Percentiles rank a stretch among this genome's conserved stretches.
Evolutionary conservation across 2,888 invertebrate species (phyloP).

Genomic region (Agrypnus murinus): DNA sequence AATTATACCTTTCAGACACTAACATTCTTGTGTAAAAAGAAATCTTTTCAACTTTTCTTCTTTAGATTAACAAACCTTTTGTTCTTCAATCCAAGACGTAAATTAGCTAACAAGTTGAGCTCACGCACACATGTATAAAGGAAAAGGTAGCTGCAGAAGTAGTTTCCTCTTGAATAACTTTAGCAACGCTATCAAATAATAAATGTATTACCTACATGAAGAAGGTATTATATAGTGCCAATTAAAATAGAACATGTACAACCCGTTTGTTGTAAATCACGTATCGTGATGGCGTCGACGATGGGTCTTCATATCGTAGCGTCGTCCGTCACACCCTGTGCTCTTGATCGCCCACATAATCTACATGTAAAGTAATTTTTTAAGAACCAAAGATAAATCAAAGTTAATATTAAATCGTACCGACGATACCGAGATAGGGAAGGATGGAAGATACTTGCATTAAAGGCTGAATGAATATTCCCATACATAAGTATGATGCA

Average conservation of each 20-base stretch:
- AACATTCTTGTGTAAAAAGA: no score
- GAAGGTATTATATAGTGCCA: conserved; percentile 25
- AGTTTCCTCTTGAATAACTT: conserved; percentile 3
- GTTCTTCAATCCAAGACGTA: no score
- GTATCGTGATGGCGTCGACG: conserved; percentile 18
- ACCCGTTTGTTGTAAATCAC: conserved; percentile 16
- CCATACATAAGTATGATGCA: no score
- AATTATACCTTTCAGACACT: no score
- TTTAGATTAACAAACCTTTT: no score
- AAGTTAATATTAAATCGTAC: not conserved
- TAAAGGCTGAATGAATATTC: no score
- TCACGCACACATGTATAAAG: not conserved
- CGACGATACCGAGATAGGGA: not conserved
- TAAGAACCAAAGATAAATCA: not conserved
- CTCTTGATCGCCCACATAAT: conserved; percentile 13
- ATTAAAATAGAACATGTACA: conserved; percentile 28
- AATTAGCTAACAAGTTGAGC: not conserved
- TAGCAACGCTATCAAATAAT: not conserved
- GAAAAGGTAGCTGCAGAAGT: no score
- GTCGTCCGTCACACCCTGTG: conserved; percentile 19
- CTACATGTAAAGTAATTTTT: not conserved
- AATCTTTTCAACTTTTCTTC: no score
- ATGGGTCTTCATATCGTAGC: conserved; percentile 18
- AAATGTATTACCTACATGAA: conserved; percentile 8
- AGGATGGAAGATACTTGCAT: no score